Percentiles rank a stretch among this genome's conserved stretches.
phyloP scores from a whole-genome alignment of 2,797 vertebrate genomes.

The Meriones psammophilus region DNA sequence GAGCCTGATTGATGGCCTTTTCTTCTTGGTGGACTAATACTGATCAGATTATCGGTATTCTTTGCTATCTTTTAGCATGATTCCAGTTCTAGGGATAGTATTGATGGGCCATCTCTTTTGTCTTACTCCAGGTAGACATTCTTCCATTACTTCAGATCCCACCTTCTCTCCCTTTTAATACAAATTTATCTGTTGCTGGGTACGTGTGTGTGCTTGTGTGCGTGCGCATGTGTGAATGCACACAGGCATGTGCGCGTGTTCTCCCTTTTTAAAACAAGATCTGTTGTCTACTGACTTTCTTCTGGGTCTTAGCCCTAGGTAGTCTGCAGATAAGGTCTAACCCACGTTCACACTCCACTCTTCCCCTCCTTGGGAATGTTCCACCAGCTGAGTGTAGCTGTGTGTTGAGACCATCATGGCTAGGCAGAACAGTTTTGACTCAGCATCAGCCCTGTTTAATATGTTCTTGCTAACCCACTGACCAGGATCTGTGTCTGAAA shows the following conservation, averaged over 20 bases:
- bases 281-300: not conserved
- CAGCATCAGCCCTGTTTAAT: accelerated
- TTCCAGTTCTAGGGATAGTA: not conserved
- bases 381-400: not conserved
- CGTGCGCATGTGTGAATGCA: not conserved
- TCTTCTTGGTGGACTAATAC: not conserved
- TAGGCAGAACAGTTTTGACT: not conserved
- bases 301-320: not conserved
- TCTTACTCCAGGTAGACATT: not conserved
- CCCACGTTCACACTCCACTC: not conserved
- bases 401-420: not conserved
- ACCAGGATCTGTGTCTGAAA: not conserved
- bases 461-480: accelerated
- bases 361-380: not conserved
- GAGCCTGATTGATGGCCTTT: not conserved
- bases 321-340: not conserved
- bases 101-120: not conserved
- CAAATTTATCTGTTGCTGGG: not conserved
- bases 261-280: not conserved
- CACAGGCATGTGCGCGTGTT: not conserved
- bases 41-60: not conserved
- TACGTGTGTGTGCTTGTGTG: not conserved
- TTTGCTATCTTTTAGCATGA: accelerated
- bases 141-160: not conserved
- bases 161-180: not conserved